Evolutionary conservation across 2,797 vertebrate species (phyloP), one percentile per base, ranked within the genome.

Genomic region (Holocentrus rufus): DNA sequence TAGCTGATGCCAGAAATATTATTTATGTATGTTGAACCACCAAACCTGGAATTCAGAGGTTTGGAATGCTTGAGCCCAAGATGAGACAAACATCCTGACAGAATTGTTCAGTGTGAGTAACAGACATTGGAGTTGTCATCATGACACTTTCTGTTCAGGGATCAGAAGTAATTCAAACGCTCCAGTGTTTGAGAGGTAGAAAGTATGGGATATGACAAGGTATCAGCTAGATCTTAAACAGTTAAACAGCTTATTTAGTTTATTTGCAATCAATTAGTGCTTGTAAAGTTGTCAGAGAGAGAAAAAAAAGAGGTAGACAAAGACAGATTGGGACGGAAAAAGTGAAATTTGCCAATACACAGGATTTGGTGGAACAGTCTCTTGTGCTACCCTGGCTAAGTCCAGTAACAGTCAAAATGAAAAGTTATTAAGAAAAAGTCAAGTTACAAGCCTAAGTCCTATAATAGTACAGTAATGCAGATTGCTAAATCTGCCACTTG

Each of bases 401-500:
- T 39, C 7, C 36, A 8, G 36, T 66, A 20, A 59, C 4, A 72
- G 57, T n/a, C 39, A 2, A 27, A 47, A 10, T 50, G 20, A 70
- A 39, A 65, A 34, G 5, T 68, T 3, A 39, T 39, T 34, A 52
- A 71, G 71, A 66, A 56, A 20, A 50, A 72, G 2, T 22, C 25
- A 53, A 23, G 30, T 68, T 3, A 13, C 27, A 22, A 8, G 36
- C 56, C 42, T 4, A 36, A 67, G 2, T 39, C 49, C 1, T 52
- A 27, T 13, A 15, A 44, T 14, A 57, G 7, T 67, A 11, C n/a
- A n/a, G n/a, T n/a, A n/a, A n/a, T n/a, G n/a, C n/a, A n/a, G n/a
- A n/a, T n/a, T n/a, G n/a, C n/a, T 66, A 79, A 23, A 76, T 47
- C 34, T 66, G 50, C 36, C 39, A 52, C 20, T 54, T 39, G 42